Conservation (phyloP, 1,140 invertebrate genomes). For the Drosophila gunungcola region DNA sequence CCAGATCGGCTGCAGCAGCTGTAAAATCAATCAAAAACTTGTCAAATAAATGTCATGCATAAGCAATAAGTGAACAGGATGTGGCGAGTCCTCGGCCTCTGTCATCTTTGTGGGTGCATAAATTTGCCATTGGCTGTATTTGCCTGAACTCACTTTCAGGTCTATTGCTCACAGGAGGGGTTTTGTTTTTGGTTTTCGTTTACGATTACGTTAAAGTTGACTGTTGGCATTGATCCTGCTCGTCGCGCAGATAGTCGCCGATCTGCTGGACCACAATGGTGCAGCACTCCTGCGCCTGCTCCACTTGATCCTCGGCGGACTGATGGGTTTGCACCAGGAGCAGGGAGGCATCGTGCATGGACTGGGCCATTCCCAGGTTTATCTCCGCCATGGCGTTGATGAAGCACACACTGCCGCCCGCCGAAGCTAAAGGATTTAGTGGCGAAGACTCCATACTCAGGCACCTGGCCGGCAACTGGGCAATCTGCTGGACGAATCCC, state of each 20-base stretch:
- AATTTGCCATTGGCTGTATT: conserved; percentile 58
- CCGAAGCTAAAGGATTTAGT: conserved; percentile 22
- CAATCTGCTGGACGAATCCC: conserved; percentile 55
- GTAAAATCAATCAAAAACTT: conserved; percentile 83
- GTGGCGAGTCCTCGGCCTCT: conserved; percentile 41
- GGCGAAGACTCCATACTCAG: conserved; percentile 22
- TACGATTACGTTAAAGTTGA: neutral
- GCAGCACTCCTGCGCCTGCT: conserved; percentile 42
- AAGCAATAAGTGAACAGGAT: conserved; percentile 64
- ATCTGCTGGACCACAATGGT: conserved; percentile 41
- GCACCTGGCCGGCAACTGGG: conserved; percentile 46
- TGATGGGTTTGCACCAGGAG: conserved; percentile 53
- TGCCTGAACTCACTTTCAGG: conserved; percentile 9
- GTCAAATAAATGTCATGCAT: conserved; percentile 83
- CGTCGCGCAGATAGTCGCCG: conserved; percentile 44
- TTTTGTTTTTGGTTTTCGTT: too few relatives aligned
- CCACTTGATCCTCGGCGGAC: conserved; percentile 45
- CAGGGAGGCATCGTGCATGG: conserved; percentile 60
- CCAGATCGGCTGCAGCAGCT: conserved; percentile 56
- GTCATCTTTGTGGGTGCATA: conserved; percentile 68
- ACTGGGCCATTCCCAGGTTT: conserved; percentile 54
- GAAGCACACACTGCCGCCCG: conserved; percentile 49
- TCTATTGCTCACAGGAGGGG: neutral
- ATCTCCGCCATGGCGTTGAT: conserved; percentile 53
- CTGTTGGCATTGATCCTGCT: conserved; percentile 58